Evolutionary conservation across 2,113 vertebrate genomes (phyloP).

Genomic region (Gulo gulo): DNA sequence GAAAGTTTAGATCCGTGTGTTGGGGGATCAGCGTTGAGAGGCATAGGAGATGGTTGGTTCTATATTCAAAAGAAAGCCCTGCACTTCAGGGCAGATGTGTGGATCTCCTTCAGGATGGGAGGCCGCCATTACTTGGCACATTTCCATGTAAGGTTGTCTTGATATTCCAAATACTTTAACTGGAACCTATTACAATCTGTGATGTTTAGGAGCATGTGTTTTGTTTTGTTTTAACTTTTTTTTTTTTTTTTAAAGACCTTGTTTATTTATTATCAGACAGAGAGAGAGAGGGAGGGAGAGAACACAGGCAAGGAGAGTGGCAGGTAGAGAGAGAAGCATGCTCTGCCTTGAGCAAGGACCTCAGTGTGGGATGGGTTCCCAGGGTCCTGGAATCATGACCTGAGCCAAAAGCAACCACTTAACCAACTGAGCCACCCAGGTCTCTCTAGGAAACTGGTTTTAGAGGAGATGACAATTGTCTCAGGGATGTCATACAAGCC

Average conservation of each 20-base stretch:
- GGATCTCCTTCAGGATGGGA: neutral
- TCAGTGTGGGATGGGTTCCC: too few relatives aligned
- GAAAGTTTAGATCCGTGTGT: neutral
- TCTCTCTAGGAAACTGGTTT: neutral
- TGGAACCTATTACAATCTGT: neutral
- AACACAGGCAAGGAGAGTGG: too few relatives aligned
- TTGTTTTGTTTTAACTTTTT: too few relatives aligned
- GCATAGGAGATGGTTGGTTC: neutral
- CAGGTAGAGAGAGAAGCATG: too few relatives aligned
- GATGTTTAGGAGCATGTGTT: neutral
- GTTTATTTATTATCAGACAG: too few relatives aligned
- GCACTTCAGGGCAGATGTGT: neutral
- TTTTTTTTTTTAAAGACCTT: too few relatives aligned
- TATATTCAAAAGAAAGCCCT: neutral
- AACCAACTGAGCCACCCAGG: too few relatives aligned
- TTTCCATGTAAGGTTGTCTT: neutral
- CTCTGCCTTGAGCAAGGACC: too few relatives aligned
- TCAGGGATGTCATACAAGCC: neutral
- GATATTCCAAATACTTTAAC: neutral
- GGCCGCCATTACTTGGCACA: too few relatives aligned
- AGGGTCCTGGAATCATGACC: too few relatives aligned
- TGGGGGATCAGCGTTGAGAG: neutral
- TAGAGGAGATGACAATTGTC: neutral
- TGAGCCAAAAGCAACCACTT: too few relatives aligned
- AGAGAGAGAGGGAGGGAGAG: too few relatives aligned